Evolutionary conservation across 2,888 invertebrate species (phyloP).

Genomic region (Chromoteleia sp.): DNA sequence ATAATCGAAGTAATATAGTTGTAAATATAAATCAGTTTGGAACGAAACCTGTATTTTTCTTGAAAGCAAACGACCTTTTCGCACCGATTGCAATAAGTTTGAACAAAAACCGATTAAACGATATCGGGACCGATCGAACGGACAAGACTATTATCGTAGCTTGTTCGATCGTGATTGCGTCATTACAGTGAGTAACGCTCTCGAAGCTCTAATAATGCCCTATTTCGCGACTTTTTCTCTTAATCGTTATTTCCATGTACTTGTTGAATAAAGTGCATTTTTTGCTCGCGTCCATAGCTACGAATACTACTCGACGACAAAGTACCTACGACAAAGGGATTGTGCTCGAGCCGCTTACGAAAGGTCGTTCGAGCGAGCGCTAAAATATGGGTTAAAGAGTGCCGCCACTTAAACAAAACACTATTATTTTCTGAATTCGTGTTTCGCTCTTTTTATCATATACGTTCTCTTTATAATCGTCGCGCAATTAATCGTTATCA

Average conservation of each 20-base stretch:
- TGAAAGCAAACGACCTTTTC: conserved; percentile 59
- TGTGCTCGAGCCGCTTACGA: conserved; percentile 13
- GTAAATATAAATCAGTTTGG: conserved; percentile 35
- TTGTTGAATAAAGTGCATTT: conserved; percentile 40
- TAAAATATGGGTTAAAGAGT: conserved; percentile 40
- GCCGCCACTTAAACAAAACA: conserved; percentile 6
- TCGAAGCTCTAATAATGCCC: conserved; percentile 60
- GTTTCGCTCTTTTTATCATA: conserved; percentile 7
- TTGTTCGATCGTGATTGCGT: conserved; percentile 63
- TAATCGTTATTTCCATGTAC: conserved; percentile 56
- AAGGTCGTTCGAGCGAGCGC: conserved; percentile 21
- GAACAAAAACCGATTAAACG: conserved; percentile 66
- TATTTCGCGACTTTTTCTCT: conserved; percentile 66
- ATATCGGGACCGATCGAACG: conserved; percentile 62
- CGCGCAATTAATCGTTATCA: conserved; percentile 1
- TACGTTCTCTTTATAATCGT: neutral
- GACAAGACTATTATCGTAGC: conserved; percentile 65
- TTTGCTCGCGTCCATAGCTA: conserved; percentile 39
- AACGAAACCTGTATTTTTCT: conserved; percentile 25
- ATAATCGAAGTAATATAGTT: conserved; percentile 15
- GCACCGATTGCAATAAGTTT: conserved; percentile 57
- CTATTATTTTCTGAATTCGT: conserved; percentile 46
- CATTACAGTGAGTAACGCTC: conserved; percentile 56
- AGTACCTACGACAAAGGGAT: conserved; percentile 29
- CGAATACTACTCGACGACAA: conserved; percentile 40